Base-by-base conservation (phyloP, 2,113 vertebrate species). In the Serinus canaria region DNA sequence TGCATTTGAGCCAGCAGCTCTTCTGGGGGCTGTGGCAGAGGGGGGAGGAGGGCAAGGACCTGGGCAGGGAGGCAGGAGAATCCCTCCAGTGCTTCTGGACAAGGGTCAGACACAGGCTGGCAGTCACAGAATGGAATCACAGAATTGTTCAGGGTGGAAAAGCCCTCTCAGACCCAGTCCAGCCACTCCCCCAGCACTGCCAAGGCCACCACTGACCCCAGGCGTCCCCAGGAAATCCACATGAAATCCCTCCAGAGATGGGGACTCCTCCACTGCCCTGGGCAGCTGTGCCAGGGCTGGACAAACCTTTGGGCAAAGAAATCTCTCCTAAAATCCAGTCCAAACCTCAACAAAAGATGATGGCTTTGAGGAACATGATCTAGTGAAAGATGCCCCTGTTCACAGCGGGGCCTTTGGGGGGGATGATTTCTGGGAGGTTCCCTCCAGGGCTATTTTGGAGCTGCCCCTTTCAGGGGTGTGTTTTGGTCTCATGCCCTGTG, bases 1-100 rank as follows among this genome's bases (percentile, higher is more conserved):
- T 97, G 95, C 95, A 96, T 95, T 95, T 74, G 8, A 89, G 90
- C 86, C 78, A 70, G 90, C 78, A 93, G 83, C 67, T 43, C 6
- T 17, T 70, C 41, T 17, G 2, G 0, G 35, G 88, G 74, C 44
- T 55, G 82, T 33, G 41, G 68, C 5, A 0, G 64, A 85, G 78
- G 80, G 74, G 52, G 47, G 80, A 86, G 67, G 74, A 96, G 62
- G 59, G 47, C 1, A 70, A 1, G 56, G 70, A 59, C 56, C 56
- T 10, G 0, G 3, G 16, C 5, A 12, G 15, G 49, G 83, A 11
- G 8, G 41, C 56, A 16, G 83, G 64, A 94, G 55, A 68, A 78
- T 15, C 50, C 69, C 55, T 27, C 39, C 28, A 3, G 7, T 3
- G 14, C 83, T 33, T 4, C 66, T 7, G 5, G 28, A 0, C 5